A percentile compares a stretch with the other conserved stretches of the same genome.
Evolutionary conservation across 2,113 vertebrate species (phyloP).

Genomic region (Piprites chloris): DNA sequence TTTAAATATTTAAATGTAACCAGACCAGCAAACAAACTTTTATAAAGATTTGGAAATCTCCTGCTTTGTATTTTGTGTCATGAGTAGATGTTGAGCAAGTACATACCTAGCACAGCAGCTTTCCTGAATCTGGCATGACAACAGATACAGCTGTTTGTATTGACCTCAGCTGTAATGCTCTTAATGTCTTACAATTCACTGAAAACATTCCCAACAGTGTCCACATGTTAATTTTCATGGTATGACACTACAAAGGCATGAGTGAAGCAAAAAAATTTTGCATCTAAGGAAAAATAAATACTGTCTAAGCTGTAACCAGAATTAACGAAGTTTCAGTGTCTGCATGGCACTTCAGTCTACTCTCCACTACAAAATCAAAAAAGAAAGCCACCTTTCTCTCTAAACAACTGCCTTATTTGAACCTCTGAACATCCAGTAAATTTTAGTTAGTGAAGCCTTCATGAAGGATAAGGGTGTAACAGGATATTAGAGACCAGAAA

Average conservation of each 20-base stretch:
- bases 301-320: neutral
- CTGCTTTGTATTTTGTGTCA: neutral
- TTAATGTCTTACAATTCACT: neutral
- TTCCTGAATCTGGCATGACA: neutral
- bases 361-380: neutral
- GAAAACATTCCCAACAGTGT: neutral
- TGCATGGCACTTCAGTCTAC: neutral
- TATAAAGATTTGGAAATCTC: neutral
- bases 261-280: neutral
- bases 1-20: neutral
- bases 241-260: neutral
- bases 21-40: neutral
- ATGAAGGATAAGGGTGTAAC: neutral
- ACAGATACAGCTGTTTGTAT: neutral
- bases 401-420: neutral
- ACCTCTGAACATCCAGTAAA: neutral
- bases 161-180: neutral
- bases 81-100: no score
- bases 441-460: neutral
- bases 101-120: fast-evolving
- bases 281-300: neutral
- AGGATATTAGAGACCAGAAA: neutral
- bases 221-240: neutral
- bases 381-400: neutral
- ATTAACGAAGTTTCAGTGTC: neutral